Evolutionary conservation across 2,797 vertebrate species (phyloP).

Genomic region (Protonibea diacanthus): DNA sequence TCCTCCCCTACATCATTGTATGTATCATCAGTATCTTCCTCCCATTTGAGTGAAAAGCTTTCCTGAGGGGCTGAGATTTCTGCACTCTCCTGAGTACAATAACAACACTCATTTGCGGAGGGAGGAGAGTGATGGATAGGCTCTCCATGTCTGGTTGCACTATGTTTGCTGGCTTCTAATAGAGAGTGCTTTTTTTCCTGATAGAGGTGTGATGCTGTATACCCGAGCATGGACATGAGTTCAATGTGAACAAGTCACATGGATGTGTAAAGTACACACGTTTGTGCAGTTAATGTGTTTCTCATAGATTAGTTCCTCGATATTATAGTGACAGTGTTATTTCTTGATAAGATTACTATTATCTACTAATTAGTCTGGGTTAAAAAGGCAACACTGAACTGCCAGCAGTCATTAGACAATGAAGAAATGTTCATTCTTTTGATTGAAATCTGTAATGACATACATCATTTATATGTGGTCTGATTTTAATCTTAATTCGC

Average conservation of each 20-base stretch:
- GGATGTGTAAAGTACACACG: not conserved
- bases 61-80: constrained; percentile 34
- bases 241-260: not conserved
- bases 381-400: not conserved
- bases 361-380: not conserved
- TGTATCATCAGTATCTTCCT: constrained; percentile 36
- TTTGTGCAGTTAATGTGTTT: not conserved
- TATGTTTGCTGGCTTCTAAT: constrained; percentile 22
- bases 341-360: not conserved
- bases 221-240: not conserved
- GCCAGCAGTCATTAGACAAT: not conserved
- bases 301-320: not conserved
- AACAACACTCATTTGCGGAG: constrained; percentile 35
- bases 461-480: not conserved
- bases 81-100: constrained; percentile 32
- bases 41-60: constrained; percentile 40
- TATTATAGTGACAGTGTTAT: not conserved
- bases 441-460: not conserved
- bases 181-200: constrained; percentile 20
- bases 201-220: constrained; percentile 19
- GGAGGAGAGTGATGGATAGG: constrained; percentile 39
- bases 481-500: constrained; percentile 12
- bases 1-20: not conserved
- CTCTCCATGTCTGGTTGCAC: constrained; percentile 18
- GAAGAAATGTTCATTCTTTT: not conserved